These are phyloP conservation scores for Micrasema minimum DNA, from an alignment of 1,140 invertebrate species.

Conservation along the genomic window DNA sequence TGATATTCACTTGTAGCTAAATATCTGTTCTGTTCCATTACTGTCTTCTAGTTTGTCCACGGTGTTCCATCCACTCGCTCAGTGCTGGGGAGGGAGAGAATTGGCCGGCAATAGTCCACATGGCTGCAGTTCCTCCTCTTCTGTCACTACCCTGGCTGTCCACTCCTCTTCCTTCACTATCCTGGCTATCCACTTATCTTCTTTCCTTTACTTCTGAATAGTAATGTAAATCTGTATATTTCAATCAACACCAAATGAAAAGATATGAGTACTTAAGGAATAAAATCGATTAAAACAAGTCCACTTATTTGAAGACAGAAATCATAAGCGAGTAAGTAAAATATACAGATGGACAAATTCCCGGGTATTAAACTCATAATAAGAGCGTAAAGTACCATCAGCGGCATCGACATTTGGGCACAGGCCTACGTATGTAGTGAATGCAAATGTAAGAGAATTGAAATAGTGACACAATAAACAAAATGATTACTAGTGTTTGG, in stretches of 20 bases:
- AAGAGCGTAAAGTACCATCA: conserved; percentile 22
- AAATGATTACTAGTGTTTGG: conserved; percentile 53
- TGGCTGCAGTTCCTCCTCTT: no score
- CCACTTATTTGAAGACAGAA: not conserved
- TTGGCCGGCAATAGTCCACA: no score
- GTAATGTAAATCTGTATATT: not conserved
- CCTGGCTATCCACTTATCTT: no score
- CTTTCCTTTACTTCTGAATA: no score
- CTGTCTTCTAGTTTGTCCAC: no score
- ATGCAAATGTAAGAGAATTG: conserved; percentile 38
- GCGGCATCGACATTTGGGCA: conserved; percentile 46
- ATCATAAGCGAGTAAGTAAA: not conserved
- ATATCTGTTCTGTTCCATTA: no score
- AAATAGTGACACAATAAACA: conserved; percentile 53
- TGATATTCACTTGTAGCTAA: no score
- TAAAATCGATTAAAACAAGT: not conserved
- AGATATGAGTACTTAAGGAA: not conserved
- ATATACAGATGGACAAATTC: conserved; percentile 42
- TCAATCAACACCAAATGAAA: not conserved
- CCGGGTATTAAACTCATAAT: conserved; percentile 33
- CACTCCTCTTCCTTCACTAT: no score
- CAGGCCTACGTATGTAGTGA: conserved; percentile 46
- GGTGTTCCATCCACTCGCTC: no score
- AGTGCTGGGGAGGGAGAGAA: no score
- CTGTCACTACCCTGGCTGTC: no score